Base-by-base conservation (phyloP, 1,140 invertebrate genomes). In the Drosophila persimilis region DNA sequence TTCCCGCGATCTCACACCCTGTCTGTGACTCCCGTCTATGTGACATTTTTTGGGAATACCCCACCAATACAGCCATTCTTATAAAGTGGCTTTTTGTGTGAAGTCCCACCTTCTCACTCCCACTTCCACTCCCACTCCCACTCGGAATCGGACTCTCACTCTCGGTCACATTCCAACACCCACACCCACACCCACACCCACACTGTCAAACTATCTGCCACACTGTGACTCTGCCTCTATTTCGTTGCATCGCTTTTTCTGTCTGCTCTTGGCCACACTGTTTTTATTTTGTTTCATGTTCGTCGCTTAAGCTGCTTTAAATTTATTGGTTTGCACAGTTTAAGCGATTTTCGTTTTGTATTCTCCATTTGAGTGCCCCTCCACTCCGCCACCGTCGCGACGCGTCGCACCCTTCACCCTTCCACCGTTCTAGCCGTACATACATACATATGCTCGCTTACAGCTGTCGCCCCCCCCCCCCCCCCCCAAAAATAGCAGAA, bases 241-340 rank as follows among this genome's bases (percentile, higher is more conserved):
- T 56, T 35, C n/a, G 15, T 66, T 44, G 20, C 64, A 29, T 56
- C 3, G 35, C 35, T 67, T 35, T 63, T 60, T 55, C 48, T 64
- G 71, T 24, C n/a, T 22, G 13, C 9, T 20, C 24, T 24, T 39
- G 35, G 35, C 11, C 35, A 39, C 31, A 51, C 52, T 46, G 53
- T 44, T 59, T 52, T 71, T 55, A 41, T 72, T 67, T 45, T 56
- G 63, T 69, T 67, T 43, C 50, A 52, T 66, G 53, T 35, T 59
- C 53, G 51, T 65, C 80, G 73, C 80, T 85, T 85, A 85, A 85
- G 80, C 80, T 85, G 81, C 80, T 85, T 85, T 85, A 80, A 85
- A 85, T 85, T 85, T 85, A 85, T 85, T 85, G 81, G 77, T 85
- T 75, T 85, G 81, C 73, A 86, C 73, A 86, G 80, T 85, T 85